phyloP scores from a whole-genome alignment of 2,888 invertebrate genomes.

The Bembecia ichneumoniformis region DNA sequence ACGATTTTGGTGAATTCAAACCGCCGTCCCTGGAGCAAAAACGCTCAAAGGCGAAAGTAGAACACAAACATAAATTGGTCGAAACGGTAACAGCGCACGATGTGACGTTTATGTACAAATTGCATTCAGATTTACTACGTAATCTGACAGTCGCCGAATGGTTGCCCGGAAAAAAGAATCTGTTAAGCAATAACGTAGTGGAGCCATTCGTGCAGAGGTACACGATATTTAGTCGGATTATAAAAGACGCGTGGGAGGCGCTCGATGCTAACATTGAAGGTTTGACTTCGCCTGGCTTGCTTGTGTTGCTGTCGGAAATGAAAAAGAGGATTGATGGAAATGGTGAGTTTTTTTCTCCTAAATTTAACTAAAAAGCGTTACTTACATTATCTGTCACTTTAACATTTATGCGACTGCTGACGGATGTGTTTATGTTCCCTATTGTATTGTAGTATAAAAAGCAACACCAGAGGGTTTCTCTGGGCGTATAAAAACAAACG shows the following conservation, averaged over 20 bases:
- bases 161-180: slow-evolving; percentile 60
- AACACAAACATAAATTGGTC: slow-evolving; percentile 25
- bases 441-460: too few species aligned
- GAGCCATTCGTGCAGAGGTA: slow-evolving; percentile 73
- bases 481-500: too few species aligned
- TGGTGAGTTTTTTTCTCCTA: slow-evolving; percentile 28
- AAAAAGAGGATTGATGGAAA: slow-evolving; percentile 59
- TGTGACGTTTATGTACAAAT: slow-evolving; percentile 69
- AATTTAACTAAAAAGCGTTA: too few species aligned
- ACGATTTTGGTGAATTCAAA: slow-evolving; percentile 80
- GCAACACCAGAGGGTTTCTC: too few species aligned
- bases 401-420: too few species aligned
- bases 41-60: slow-evolving; percentile 37
- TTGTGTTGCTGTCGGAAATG: slow-evolving; percentile 69
- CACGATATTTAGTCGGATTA: slow-evolving; percentile 69
- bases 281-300: slow-evolving; percentile 69
- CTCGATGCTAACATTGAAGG: slow-evolving; percentile 70
- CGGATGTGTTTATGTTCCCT: too few species aligned
- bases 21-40: slow-evolving; percentile 60
- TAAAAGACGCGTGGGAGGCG: slow-evolving; percentile 62
- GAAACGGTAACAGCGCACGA: slow-evolving; percentile 66
- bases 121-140: slow-evolving; percentile 74
- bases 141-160: slow-evolving; percentile 75
- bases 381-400: too few species aligned
- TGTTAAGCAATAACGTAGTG: slow-evolving; percentile 49